Conservation (phyloP, 2,888 invertebrate species). For the Phanerotoma sp. region DNA sequence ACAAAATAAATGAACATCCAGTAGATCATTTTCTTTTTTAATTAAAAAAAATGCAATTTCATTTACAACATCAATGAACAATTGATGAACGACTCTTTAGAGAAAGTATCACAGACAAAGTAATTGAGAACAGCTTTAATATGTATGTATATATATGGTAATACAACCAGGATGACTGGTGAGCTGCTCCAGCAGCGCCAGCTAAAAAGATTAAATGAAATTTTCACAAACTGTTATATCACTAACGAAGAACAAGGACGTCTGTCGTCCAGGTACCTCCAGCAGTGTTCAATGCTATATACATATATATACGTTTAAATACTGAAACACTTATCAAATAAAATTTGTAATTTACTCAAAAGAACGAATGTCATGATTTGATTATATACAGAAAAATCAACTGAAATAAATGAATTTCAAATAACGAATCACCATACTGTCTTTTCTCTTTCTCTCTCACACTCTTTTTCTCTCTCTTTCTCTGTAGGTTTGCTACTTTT, state of each 20-base stretch:
- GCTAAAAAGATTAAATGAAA: conserved; percentile 12
- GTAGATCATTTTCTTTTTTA: too few species aligned
- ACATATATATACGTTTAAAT: too few species aligned
- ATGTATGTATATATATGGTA: conserved; percentile 4
- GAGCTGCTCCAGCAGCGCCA: too few species aligned
- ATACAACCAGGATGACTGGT: too few species aligned
- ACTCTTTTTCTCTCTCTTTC: not conserved
- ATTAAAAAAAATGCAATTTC: not conserved
- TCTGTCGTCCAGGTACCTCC: too few species aligned
- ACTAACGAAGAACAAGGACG: conserved; percentile 4
- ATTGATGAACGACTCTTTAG: not conserved
- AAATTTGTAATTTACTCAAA: not conserved
- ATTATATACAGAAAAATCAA: not conserved
- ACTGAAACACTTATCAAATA: too few species aligned
- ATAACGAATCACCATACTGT: conserved; percentile 1
- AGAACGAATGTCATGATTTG: not conserved
- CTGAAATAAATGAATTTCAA: not conserved
- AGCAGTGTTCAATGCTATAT: too few species aligned
- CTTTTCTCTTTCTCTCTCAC: too few species aligned
- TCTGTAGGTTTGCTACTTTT: too few species aligned
- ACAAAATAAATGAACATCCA: too few species aligned
- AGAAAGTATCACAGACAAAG: conserved; percentile 5
- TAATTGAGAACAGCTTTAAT: conserved; percentile 1
- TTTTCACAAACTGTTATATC: conserved; percentile 2
- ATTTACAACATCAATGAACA: not conserved